Base-by-base conservation (phyloP, 2,797 vertebrate species). In the Microctenopoma stevenorrisi region DNA sequence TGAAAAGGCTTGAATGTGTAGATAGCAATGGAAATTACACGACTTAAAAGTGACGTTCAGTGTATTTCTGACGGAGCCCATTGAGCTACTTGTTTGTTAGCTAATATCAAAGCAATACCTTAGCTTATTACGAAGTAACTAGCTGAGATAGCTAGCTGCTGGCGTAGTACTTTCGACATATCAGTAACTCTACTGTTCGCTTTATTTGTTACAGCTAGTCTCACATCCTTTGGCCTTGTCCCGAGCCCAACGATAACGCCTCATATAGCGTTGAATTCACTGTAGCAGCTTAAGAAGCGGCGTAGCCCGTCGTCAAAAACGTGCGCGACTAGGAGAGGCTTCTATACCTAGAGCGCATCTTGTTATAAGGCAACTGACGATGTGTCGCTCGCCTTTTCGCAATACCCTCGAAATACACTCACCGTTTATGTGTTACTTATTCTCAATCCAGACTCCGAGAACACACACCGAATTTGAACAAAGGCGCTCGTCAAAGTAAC, bases 261-360 rank as follows among this genome's bases (percentile, higher is more conserved):
- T 53, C 38, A 3, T 40, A 67, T 56, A 59, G 67, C 11, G 62
- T n/a, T 53, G 25, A 46, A 51, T 26, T 62, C 18, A 9, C 4
- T 1, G 4, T 26, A 48, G 14, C 4, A 14, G 49, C 22, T 13
- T 2, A 11, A 15, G 50, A 62, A 16, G 82, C 90, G 85, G 89
- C 61, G 64, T 58, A 76, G 52, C 77, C 76, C 62, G 71, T 75
- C 15, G 63, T 68, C 0, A 8, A 86, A 87, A 92, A 76, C 84
- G 64, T 83, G 78, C 82, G 90, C 83, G 51, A 81, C 83, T 76
- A 89, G 87, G 85, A 91, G 87, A 90, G 88, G 85, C 89, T 80
- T 18, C 72, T 2, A 22, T 22, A 22, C 22, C 70, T 43, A n/a
- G 75, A 64, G 71, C 85, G 64, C 76, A 47, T 91, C 83, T 86